Percentiles rank a stretch among this genome's conserved stretches.
Conservation (phyloP, 1,140 invertebrate genomes). For the Eufriesea mexicana region DNA sequence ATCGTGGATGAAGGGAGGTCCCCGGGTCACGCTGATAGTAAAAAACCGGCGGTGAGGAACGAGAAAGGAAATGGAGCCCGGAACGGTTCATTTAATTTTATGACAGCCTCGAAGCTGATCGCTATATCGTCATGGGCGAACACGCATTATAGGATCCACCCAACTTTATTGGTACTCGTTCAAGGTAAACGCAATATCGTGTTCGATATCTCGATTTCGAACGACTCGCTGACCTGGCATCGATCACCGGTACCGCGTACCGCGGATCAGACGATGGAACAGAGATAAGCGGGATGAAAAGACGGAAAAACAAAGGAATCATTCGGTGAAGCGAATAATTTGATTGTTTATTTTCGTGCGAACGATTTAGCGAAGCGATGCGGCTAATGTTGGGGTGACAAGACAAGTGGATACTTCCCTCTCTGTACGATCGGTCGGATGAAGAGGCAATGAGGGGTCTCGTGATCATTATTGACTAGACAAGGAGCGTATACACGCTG, state of each 20-base stretch:
- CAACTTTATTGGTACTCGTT: slow-evolving; percentile 36
- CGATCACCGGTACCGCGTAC: background rate
- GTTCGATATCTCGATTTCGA: slow-evolving; percentile 35
- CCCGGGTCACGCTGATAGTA: slow-evolving; percentile 12
- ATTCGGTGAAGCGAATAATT: slow-evolving; percentile 20
- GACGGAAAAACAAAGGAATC: background rate
- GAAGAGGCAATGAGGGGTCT: slow-evolving; percentile 69
- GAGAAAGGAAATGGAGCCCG: slow-evolving; percentile 48
- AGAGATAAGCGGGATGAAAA: background rate
- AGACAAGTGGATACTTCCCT: slow-evolving; percentile 74
- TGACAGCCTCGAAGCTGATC: slow-evolving; percentile 51
- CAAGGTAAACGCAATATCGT: slow-evolving; percentile 55
- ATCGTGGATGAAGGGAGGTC: background rate
- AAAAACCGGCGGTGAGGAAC: slow-evolving; percentile 33
- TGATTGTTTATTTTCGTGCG: slow-evolving; percentile 70
- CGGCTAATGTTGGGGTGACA: slow-evolving; percentile 66
- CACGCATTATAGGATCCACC: slow-evolving; percentile 48
- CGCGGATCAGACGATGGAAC: background rate
- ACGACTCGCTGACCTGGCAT: slow-evolving; percentile 29
- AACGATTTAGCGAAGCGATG: slow-evolving; percentile 61
- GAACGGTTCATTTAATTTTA: slow-evolving; percentile 63
- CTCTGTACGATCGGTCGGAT: slow-evolving; percentile 67
- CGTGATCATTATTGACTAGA: slow-evolving; percentile 68
- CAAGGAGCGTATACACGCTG: slow-evolving; percentile 50
- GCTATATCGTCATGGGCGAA: slow-evolving; percentile 40